Evolutionary conservation across 2,113 vertebrate species (phyloP).

Genomic region (Heterotis niloticus): DNA sequence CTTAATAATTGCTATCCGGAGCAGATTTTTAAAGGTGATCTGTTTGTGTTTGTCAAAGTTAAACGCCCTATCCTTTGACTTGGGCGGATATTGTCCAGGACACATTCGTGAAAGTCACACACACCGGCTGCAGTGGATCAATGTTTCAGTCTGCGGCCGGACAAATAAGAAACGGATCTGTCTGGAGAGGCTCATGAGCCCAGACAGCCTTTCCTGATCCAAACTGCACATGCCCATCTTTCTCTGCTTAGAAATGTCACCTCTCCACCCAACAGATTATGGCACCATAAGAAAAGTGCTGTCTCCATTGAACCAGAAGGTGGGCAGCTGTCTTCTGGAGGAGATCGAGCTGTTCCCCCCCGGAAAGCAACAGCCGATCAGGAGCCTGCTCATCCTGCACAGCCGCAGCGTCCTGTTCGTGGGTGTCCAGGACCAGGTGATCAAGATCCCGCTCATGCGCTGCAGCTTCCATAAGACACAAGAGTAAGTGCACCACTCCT

Average conservation of each 20-base stretch:
- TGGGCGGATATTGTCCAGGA: neutral
- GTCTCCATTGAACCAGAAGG: constrained; percentile 78
- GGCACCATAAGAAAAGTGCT: constrained; percentile 94
- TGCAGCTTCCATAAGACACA: constrained; percentile 82
- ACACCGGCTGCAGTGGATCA: constrained; percentile 12
- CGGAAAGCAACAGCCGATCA: constrained; percentile 74
- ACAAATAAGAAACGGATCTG: constrained; percentile 15
- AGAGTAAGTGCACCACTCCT: constrained; percentile 68
- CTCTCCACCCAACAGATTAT: constrained; percentile 69
- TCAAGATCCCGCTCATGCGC: constrained; percentile 88
- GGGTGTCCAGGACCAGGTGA: constrained; percentile 83
- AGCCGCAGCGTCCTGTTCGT: constrained; percentile 89
- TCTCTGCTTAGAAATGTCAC: constrained; percentile 7
- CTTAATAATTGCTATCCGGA: neutral
- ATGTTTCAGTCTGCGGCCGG: constrained; percentile 11
- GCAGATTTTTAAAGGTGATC: constrained; percentile 3
- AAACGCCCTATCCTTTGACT: constrained; percentile 2
- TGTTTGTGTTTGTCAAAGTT: neutral
- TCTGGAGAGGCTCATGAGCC: constrained; percentile 20
- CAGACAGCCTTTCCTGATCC: constrained; percentile 18
- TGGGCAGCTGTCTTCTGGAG: constrained; percentile 84
- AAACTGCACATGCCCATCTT: neutral
- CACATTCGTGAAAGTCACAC: neutral
- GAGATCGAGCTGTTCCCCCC: constrained; percentile 85
- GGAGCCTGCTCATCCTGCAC: constrained; percentile 87